These are phyloP conservation scores for Scaptomyza cyrtandrae DNA, from an alignment of 2,888 invertebrate genomes.

Conservation along the genomic window DNA sequence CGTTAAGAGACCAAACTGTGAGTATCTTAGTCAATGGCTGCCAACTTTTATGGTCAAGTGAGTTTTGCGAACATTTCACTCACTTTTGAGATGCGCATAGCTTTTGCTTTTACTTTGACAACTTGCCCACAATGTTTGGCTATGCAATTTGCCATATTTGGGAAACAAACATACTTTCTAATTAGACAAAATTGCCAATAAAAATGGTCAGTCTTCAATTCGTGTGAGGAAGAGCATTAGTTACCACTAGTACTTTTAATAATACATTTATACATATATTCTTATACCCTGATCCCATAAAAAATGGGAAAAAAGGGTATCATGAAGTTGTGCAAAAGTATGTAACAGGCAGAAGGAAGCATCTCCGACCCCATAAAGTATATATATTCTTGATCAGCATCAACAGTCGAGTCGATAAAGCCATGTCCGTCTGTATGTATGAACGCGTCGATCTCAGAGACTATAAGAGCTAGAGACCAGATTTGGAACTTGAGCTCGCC, in stretches of 20 bases:
- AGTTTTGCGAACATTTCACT: conserved; percentile 73
- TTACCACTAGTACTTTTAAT: conserved; percentile 14
- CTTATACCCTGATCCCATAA: conserved; percentile 4
- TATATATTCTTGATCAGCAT: too few species aligned
- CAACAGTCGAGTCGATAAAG: too few species aligned
- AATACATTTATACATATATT: conserved; percentile 11
- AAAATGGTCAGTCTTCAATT: conserved; percentile 11
- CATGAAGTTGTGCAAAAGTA: too few species aligned
- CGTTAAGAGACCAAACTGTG: conserved; percentile 44
- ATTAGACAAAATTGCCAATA: conserved; percentile 52
- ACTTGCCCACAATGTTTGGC: conserved; percentile 43
- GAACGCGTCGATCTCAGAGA: too few species aligned
- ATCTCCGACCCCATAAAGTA: too few species aligned
- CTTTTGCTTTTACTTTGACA: conserved; percentile 42
- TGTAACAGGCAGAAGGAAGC: too few species aligned
- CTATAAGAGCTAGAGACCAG: too few species aligned
- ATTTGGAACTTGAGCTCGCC: too few species aligned
- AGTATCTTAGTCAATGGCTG: conserved; percentile 30
- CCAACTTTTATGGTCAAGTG: conserved; percentile 71
- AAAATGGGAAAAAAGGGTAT: too few species aligned
- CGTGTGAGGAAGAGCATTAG: conserved; percentile 24
- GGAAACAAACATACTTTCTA: conserved; percentile 62
- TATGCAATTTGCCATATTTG: conserved; percentile 64
- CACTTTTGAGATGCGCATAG: conserved; percentile 27
- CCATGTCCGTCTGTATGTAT: too few species aligned